Base-by-base conservation (phyloP, 2,888 invertebrate genomes). In the Griposia aprilina region DNA sequence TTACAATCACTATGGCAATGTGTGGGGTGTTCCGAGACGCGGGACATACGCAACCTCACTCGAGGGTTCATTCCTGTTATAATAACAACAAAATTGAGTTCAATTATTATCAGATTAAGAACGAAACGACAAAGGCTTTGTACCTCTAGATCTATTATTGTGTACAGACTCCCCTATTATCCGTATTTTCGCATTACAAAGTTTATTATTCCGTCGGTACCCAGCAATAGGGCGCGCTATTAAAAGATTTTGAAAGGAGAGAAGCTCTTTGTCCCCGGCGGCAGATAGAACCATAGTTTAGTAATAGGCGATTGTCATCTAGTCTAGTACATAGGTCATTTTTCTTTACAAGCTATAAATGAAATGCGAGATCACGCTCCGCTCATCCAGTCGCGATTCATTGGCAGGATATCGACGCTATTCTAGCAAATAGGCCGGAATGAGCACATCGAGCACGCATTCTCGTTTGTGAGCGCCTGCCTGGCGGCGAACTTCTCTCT, bases 401-500 rank as follows among this genome's bases (percentile, higher is more conserved):
- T 91, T 90, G 91, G 87, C 87, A 90, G 92, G 91, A 92, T 93
- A 94, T 94, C 93, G 92, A 87, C 81, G 91, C 92, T 91, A 90
- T 93, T 92, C 90, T 87, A 89, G 90, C 93, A 93, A 94, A 94
- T 93, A 93, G 93, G 92, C 91, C 85, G 92, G 90, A 92, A 93
- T 93, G 92, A 91, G 91, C 90, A 90, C 91, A 92, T 93, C 92
- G 93, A 91, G 91, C 90, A 90, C 92, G 90, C 92, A 91, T 92
- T 90, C 90, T 89, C 91, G 90, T 92, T 91, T 88, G 89, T 83
- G 88, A 92, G 93, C 94, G 95, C 93, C 94, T 90, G 93, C 89
- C 91, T 93, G 95, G 93, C 95, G 94, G 94, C 92, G 87, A 94
- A 94, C 93, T 94, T 94, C 90, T 89, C 91, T 92, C 91, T 92